Evolutionary conservation across 2,113 vertebrate species (phyloP).

Genomic region (Typhlomys cinereus): DNA sequence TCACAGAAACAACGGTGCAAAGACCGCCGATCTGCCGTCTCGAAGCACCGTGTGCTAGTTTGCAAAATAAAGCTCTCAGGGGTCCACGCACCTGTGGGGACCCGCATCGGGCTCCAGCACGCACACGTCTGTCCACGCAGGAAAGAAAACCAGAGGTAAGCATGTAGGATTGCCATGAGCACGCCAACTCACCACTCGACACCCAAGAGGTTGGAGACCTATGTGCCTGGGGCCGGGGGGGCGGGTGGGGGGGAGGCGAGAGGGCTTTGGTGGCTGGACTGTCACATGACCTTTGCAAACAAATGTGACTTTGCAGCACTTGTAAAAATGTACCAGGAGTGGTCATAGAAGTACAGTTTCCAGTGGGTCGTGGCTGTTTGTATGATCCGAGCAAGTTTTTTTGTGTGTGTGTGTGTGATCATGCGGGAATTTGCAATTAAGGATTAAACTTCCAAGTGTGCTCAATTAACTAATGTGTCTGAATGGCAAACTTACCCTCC

Average conservation of each 20-base stretch:
- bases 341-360: background rate
- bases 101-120: background rate
- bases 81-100: background rate
- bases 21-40: constrained; percentile 44
- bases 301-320: constrained; percentile 11
- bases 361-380: constrained; percentile 35
- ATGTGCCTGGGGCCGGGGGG: fast-evolving
- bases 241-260: too few relatives aligned
- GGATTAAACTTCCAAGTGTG: constrained; percentile 31
- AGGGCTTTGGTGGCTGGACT: background rate
- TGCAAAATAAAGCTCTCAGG: constrained; percentile 57
- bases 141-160: background rate
- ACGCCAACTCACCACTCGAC: background rate
- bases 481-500: constrained; percentile 29
- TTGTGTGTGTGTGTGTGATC: background rate
- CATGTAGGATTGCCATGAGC: fast-evolving
- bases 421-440: background rate
- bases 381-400: background rate
- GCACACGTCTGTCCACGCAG: background rate
- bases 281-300: background rate
- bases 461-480: constrained; percentile 12
- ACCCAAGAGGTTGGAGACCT: background rate
- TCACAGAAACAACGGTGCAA: constrained; percentile 54
- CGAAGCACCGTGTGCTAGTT: constrained; percentile 48
- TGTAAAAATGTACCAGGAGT: constrained; percentile 7